A percentile compares a stretch with the other conserved stretches of the same genome.
phyloP scores from a whole-genome alignment of 2,888 invertebrate species.

The Hirtodrosophila cameraria region DNA sequence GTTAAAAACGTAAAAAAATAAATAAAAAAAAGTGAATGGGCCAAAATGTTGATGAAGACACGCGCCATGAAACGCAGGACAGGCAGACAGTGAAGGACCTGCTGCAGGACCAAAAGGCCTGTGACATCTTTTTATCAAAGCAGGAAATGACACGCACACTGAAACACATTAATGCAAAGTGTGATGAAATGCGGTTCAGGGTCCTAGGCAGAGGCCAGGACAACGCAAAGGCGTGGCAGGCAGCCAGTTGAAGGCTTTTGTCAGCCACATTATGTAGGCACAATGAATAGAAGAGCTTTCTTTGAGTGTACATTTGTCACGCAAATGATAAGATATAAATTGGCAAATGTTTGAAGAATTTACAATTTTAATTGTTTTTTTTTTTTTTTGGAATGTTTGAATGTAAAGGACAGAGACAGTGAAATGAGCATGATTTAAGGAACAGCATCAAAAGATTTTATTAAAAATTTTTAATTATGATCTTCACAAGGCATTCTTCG shows the following conservation, averaged over 20 bases:
- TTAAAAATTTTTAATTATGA: too few relatives aligned
- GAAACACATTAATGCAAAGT: slow-evolving; percentile 26
- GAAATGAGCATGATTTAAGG: background rate
- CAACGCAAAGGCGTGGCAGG: background rate
- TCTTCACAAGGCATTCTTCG: background rate
- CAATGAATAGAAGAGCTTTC: slow-evolving; percentile 10
- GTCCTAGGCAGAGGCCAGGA: background rate
- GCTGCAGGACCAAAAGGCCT: slow-evolving; percentile 28
- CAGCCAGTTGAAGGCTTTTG: slow-evolving; percentile 23
- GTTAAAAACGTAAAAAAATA: slow-evolving; percentile 41
- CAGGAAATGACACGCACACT: slow-evolving; percentile 65
- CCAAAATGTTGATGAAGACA: slow-evolving; percentile 62
- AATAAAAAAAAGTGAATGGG: slow-evolving; percentile 34
- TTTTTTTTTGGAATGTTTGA: too few relatives aligned
- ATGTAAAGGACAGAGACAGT: too few relatives aligned
- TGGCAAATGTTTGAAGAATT: slow-evolving; percentile 5
- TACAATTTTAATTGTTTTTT: background rate
- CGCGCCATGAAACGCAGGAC: slow-evolving; percentile 27
- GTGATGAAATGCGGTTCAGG: slow-evolving; percentile 26
- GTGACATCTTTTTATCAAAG: slow-evolving; percentile 43
- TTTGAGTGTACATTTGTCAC: slow-evolving; percentile 17
- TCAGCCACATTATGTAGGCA: slow-evolving; percentile 16
- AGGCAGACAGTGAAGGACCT: slow-evolving; percentile 6
- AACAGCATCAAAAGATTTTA: too few relatives aligned
- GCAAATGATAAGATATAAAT: slow-evolving; percentile 11